Evolutionary conservation across 2,113 vertebrate genomes (phyloP).

Genomic region (Megaceryle maxima): DNA sequence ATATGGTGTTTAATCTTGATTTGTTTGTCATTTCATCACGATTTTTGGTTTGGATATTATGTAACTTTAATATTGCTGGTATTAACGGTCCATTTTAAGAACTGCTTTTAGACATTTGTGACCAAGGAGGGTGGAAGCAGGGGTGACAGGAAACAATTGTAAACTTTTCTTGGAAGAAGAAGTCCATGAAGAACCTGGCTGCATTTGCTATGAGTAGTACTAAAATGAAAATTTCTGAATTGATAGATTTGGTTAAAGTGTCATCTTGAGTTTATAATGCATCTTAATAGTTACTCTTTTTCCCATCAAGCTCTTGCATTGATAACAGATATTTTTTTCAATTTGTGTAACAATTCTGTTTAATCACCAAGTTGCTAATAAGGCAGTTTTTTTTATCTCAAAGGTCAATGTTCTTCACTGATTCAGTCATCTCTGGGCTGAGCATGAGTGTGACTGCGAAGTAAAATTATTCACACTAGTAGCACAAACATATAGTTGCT

Average conservation of each 20-base stretch:
- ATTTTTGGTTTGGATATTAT: background rate
- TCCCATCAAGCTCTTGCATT: background rate
- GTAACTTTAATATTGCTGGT: background rate
- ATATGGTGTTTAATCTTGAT: background rate
- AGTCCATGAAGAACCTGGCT: background rate
- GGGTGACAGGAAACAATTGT: background rate
- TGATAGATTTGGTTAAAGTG: background rate
- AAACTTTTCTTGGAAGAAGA: background rate
- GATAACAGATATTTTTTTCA: background rate
- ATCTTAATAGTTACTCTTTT: background rate
- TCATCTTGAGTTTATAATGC: background rate
- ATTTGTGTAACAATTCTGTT: background rate
- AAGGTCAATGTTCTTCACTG: background rate
- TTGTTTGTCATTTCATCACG: background rate
- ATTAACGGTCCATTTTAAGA: background rate
- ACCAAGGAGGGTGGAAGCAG: background rate
- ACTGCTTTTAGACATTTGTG: background rate
- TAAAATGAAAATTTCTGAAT: background rate
- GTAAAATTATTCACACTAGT: background rate
- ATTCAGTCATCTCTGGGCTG: slow-evolving; percentile 3
- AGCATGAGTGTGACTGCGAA: background rate
- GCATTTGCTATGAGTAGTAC: background rate
- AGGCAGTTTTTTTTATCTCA: background rate
- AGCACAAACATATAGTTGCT: background rate
- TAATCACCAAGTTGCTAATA: background rate